Evolutionary conservation across 2,113 vertebrate genomes (phyloP), one percentile per base, ranked within the genome.

Genomic region (Myrmecophaga tridactyla): DNA sequence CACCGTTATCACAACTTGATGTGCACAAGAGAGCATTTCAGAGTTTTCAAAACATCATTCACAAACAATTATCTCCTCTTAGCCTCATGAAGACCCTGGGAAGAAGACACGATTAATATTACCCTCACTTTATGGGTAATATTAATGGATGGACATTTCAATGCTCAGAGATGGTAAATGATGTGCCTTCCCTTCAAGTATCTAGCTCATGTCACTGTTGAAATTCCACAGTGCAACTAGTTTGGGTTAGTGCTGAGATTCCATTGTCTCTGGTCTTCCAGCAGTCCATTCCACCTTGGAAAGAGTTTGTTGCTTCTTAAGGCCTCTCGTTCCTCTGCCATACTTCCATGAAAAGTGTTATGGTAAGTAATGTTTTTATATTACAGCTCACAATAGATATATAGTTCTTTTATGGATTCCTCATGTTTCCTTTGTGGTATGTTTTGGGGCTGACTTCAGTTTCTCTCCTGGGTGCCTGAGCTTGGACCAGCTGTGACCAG

Each of bases 1-100:
- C 25, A 43, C 14, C 3, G 11, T 58, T 10, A 2, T 1, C 1
- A 0, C 6, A 2, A n/a, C 6, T 53, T 0, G 0, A 1, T 34
- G 25, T 6, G 1, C 25, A n/a, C 3, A 4, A 0, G 56, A 1
- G n/a, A 20, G 14, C 1, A 0, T 29, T 15, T 31, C 13, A 27
- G 65, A 4, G n/a, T 43, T 20, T 21, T 70, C 7, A 29, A 1
- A 39, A 51, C 21, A 4, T n/a, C 27, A 7, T n/a, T 25, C 62
- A 70, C 15, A n/a, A 43, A 3, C 36, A 10, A 27, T 29, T 1
- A 25, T 78, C 7, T 11, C 29, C 3, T 39, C 7, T 12, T 8
- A 3, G 41, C n/a, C 56, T 27, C 20, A 4, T 7, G 46, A 43
- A 21, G 5, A 2, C 36, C n/a, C 36, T 39, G 4, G 18, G 3